Evolutionary conservation across 2,888 invertebrate species (phyloP).

Genomic region (Gibbula magus): DNA sequence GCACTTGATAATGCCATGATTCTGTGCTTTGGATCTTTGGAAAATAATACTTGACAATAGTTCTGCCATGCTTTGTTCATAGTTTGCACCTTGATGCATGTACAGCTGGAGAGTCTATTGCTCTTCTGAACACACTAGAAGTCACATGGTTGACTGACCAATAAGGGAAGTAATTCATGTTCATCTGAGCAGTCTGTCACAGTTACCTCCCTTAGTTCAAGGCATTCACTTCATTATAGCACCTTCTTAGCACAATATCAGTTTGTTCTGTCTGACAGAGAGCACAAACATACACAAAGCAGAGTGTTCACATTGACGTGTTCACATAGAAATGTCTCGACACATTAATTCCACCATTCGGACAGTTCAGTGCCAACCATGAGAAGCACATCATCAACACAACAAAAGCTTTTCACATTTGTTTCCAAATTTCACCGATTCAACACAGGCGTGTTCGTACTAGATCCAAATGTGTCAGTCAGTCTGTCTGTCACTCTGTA

Average conservation of each 20-base stretch:
- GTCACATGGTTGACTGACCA: not conserved
- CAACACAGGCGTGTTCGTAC: not conserved
- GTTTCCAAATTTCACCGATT: constrained; percentile 10
- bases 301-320: not conserved
- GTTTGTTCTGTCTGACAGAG: not conserved
- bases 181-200: constrained; percentile 9
- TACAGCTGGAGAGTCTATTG: not conserved
- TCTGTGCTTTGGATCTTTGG: constrained; percentile 3
- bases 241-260: constrained; percentile 23
- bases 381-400: not conserved
- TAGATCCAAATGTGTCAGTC: not conserved
- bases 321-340: not conserved
- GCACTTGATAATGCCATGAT: constrained; percentile 9
- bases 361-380: not conserved
- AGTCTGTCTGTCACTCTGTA: not conserved
- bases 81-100: constrained; percentile 1
- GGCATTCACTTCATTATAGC: constrained; percentile 22
- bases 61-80: not conserved
- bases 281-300: not conserved
- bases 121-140: not conserved
- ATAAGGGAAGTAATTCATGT: constrained; percentile 4
- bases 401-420: constrained; percentile 6
- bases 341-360: not conserved
- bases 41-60: constrained; percentile 1
- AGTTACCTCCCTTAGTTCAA: constrained; percentile 21